Base-by-base conservation (phyloP, 2,888 invertebrate genomes). In the Hirtodrosophila duncani region DNA sequence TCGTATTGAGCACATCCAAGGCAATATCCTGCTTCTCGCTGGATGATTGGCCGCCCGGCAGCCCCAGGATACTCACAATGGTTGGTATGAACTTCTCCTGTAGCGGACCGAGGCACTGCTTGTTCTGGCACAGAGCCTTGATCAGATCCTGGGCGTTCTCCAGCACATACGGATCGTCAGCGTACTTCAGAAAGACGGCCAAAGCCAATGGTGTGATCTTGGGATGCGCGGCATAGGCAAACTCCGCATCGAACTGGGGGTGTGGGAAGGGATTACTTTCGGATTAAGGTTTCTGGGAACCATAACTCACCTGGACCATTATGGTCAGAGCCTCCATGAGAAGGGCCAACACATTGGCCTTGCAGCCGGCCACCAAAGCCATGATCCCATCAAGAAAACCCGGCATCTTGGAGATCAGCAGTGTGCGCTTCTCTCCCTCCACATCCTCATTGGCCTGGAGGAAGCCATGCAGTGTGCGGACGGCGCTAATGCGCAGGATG, bases 81-180 rank as follows among this genome's bases (percentile, higher is more conserved):
- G 91, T 91, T 1, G 92, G 92, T 37, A 92, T 86, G 31, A 93
- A 87, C 63, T 91, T 88, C 39, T 90, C 90, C 70, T 92, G 92
- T 7, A 93, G 75, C 0, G 89, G 88, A 4, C 85, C 87, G 27
- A 89, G 86, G 61, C 91, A 91, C 29, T 88, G 88, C 1, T 89
- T 88, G 84, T 90, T 92, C 71, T 89, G 87, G 2, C 90, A 90
- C 4, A 92, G 83, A 24, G 89, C 90, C 69, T 89, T 90, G 23
- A 93, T 89, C 42, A 92, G 88, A 50, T 92, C 91, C 71, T 91
- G 90, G 3, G 91, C 89, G 27, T 91, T 85, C 48, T 88, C 88
- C 8, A 91, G 87, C 36, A 92, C 88, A 27, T 89, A 89, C 0
- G 91, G 92, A 85, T 92, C 92, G 44, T 88, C 88, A 3, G 88